Conservation (phyloP, 1,140 invertebrate species). For the Drosophila kikkawai region DNA sequence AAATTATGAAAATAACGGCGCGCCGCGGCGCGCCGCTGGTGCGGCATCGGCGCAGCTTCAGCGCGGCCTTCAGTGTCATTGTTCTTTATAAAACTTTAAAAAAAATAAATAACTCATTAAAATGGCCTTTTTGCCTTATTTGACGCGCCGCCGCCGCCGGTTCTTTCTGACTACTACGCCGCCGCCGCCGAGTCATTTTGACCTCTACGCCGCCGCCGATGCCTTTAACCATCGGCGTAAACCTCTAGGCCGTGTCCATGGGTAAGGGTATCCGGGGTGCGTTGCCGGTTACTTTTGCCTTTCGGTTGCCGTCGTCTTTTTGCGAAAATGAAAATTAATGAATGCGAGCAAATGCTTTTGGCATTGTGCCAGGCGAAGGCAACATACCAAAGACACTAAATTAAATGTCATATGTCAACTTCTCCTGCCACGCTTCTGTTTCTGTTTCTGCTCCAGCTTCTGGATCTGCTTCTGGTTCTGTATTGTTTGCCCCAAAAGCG, state of each 20-base stretch:
- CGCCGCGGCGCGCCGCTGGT: no score
- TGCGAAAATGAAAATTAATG: constrained; percentile 81
- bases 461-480: background rate
- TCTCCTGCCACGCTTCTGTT: constrained; percentile 27
- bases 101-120: no score
- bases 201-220: no score
- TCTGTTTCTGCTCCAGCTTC: constrained; percentile 4
- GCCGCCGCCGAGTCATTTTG: no score
- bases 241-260: background rate
- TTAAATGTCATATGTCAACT: constrained; percentile 83
- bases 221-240: no score
- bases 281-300: constrained; percentile 15
- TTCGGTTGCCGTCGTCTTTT: constrained; percentile 36
- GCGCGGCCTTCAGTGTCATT: no score
- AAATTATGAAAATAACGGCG: no score
- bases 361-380: constrained; percentile 71
- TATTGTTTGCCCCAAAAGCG: constrained; percentile 14
- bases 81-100: no score
- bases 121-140: no score
- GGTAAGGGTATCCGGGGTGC: constrained; percentile 38
- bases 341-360: constrained; percentile 80
- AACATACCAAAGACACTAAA: constrained; percentile 81
- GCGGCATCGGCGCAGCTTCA: no score
- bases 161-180: no score
- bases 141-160: no score